phyloP scores from a whole-genome alignment of 2,888 invertebrate genomes.

The Rhagophthalmus giganteus region DNA sequence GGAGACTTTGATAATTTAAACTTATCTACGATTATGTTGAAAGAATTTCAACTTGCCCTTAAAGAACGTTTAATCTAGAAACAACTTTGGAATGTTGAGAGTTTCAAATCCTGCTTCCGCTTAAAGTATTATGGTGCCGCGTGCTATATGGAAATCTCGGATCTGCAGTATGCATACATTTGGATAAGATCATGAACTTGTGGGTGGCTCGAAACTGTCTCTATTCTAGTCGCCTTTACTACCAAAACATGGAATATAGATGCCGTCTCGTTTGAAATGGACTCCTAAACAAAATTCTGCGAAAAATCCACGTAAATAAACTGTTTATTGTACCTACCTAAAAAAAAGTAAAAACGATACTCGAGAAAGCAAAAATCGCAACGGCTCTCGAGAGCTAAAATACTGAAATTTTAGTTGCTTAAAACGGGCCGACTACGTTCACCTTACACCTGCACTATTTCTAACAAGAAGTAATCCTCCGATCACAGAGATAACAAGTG shows the following conservation, averaged over 20 bases:
- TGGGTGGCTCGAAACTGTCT: constrained; percentile 27
- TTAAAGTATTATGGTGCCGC: constrained; percentile 31
- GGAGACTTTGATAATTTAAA: constrained; percentile 4
- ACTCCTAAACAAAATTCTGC: too few species aligned
- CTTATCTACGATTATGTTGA: constrained; percentile 20
- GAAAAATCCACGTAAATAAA: too few species aligned
- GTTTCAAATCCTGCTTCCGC: constrained; percentile 31
- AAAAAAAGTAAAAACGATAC: too few species aligned
- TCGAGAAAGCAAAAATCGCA: too few species aligned
- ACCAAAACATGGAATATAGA: constrained; percentile 9
- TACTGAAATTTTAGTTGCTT: too few species aligned
- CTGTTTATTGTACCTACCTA: too few species aligned
- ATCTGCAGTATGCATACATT: constrained; percentile 34
- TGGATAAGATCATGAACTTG: constrained; percentile 31
- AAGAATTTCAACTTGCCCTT: constrained; percentile 25
- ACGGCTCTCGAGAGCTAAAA: too few species aligned
- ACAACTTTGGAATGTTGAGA: constrained; percentile 26
- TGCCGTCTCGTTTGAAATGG: constrained; percentile 2
- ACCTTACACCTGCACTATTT: too few species aligned
- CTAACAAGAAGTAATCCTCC: too few species aligned
- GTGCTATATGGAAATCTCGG: constrained; percentile 31
- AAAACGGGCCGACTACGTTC: too few species aligned
- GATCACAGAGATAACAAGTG: too few species aligned
- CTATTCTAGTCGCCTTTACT: constrained; percentile 20
- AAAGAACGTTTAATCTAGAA: constrained; percentile 27